Evolutionary conservation across 1,140 invertebrate genomes (phyloP).

Genomic region (Orchesella cincta): DNA sequence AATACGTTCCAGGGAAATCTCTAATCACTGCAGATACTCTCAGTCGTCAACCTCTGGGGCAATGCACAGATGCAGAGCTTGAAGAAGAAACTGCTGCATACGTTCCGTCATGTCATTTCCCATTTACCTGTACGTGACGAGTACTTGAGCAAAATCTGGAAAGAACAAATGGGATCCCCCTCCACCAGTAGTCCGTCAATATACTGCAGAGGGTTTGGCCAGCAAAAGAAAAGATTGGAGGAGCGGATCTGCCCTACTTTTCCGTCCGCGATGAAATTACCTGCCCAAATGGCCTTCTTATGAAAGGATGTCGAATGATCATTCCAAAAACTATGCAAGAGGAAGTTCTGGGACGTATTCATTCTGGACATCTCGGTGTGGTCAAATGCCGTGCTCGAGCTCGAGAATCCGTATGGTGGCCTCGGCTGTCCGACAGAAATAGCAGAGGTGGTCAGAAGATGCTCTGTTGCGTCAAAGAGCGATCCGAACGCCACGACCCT

Average conservation of each 20-base stretch:
- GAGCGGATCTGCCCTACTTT: not conserved
- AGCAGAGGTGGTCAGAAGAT: not conserved
- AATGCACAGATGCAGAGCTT: not conserved
- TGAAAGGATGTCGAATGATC: constrained; percentile 3
- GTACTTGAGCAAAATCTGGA: not conserved
- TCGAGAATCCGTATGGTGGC: constrained; percentile 23
- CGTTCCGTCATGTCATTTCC: not conserved
- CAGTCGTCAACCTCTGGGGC: constrained; percentile 45
- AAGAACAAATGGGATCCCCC: not conserved
- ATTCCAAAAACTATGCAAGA: not conserved
- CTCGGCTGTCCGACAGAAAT: constrained; percentile 10
- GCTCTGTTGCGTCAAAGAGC: not conserved
- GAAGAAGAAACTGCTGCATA: constrained; percentile 7
- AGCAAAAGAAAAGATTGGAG: not conserved
- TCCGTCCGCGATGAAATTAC: not conserved
- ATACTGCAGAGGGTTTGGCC: constrained; percentile 3
- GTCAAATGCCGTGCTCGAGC: constrained; percentile 22
- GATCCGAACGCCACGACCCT: not conserved
- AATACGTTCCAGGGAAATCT: constrained; percentile 53
- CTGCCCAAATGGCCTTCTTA: not conserved
- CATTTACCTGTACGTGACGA: not conserved
- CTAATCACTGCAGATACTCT: constrained; percentile 54
- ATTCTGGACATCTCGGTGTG: constrained; percentile 12
- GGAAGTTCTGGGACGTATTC: not conserved
- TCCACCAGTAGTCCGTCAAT: constrained; percentile 23